Conservation (phyloP, 1,140 invertebrate species). For the Amphibalanus amphitrite region DNA sequence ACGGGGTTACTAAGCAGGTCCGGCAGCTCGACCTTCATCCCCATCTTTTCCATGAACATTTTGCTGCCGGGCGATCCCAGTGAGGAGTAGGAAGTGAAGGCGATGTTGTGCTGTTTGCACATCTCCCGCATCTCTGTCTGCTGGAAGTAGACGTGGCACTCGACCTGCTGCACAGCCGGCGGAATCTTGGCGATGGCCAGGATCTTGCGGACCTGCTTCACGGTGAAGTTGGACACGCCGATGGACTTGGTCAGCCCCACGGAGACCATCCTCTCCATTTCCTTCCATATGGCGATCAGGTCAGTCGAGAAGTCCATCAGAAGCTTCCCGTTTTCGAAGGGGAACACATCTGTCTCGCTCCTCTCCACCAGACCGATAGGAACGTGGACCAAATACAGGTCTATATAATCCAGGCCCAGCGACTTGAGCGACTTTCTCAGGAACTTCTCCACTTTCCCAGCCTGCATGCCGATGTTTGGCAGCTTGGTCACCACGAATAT, state of each 20-base stretch:
- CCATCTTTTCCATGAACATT: not conserved
- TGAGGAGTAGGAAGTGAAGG: not conserved
- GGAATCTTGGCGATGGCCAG: not conserved
- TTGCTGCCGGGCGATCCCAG: not conserved
- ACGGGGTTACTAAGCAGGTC: conserved; percentile 5
- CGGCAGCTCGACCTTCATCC: not conserved
- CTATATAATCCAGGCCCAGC: conserved; percentile 59
- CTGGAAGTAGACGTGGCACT: not conserved
- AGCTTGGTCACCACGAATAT: conserved; percentile 26
- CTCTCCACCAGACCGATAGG: conserved; percentile 28
- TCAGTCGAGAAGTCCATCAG: not conserved
- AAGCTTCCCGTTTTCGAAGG: not conserved
- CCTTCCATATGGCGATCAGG: not conserved
- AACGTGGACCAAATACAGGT: conserved; percentile 65
- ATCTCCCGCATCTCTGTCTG: not conserved
- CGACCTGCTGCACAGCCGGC: not conserved
- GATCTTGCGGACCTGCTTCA: not conserved
- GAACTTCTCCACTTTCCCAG: conserved; percentile 49
- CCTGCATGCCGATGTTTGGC: conserved; percentile 24
- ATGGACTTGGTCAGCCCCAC: not conserved
- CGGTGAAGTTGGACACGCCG: not conserved
- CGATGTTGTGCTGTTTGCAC: not conserved
- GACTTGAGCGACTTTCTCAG: conserved; percentile 49
- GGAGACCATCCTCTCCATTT: not conserved
- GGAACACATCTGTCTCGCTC: not conserved